Conservation (phyloP, 2,113 vertebrate genomes). For the Plestiodon gilberti region DNA sequence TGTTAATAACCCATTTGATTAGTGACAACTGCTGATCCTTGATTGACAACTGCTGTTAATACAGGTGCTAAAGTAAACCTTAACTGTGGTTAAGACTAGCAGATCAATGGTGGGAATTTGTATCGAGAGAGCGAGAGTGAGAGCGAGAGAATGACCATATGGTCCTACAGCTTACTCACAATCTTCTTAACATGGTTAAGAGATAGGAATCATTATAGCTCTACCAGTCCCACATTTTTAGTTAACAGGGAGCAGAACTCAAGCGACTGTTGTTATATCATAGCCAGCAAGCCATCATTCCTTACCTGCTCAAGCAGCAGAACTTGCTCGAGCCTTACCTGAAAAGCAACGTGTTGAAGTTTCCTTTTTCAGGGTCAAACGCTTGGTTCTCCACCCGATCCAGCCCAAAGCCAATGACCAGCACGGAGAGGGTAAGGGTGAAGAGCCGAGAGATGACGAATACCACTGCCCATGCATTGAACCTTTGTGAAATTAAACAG, state of each 20-base stretch:
- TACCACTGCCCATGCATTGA: slow-evolving; percentile 90
- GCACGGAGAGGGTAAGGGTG: slow-evolving; percentile 91
- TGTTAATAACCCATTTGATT: background rate
- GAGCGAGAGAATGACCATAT: background rate
- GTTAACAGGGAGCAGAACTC: background rate
- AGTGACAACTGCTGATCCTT: background rate
- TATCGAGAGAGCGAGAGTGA: no score
- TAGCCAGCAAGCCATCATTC: background rate
- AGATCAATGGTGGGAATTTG: background rate
- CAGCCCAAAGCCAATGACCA: slow-evolving; percentile 93
- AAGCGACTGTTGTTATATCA: background rate
- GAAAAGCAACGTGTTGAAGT: slow-evolving; percentile 91
- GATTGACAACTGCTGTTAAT: background rate
- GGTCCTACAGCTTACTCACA: background rate
- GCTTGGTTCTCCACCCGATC: slow-evolving; percentile 88
- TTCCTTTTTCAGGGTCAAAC: slow-evolving; percentile 88
- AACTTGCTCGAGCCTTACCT: slow-evolving; percentile 75
- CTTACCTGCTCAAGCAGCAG: background rate
- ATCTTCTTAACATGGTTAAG: background rate
- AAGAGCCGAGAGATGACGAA: slow-evolving; percentile 91
- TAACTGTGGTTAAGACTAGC: background rate
- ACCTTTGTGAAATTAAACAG: slow-evolving; percentile 76
- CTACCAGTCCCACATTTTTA: background rate
- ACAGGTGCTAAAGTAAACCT: background rate
- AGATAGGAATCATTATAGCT: background rate